Conservation (phyloP, 2,113 vertebrate genomes). For the Prunella fulvescens region DNA sequence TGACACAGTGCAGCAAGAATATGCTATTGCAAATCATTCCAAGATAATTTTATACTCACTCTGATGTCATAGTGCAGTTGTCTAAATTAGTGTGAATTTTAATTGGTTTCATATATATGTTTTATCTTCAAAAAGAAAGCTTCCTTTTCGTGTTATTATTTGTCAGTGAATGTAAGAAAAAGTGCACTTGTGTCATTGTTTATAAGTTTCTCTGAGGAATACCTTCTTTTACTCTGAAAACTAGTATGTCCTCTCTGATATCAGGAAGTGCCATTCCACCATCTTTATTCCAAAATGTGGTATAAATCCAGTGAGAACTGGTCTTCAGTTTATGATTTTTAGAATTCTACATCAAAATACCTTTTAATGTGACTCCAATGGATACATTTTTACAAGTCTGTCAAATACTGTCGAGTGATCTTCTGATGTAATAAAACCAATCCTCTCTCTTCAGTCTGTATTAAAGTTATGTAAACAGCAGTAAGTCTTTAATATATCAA, state of each 20-base stretch:
- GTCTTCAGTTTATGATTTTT: not conserved
- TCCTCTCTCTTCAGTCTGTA: not conserved
- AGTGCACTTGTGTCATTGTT: not conserved
- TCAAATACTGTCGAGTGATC: not conserved
- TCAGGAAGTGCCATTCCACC: not conserved
- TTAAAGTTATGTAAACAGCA: not conserved
- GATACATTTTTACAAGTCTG: not conserved
- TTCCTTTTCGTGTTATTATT: not conserved
- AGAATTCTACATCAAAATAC: not conserved
- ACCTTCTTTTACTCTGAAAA: not conserved
- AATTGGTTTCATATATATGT: not conserved
- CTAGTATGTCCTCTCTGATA: not conserved
- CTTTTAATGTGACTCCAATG: not conserved
- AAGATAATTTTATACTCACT: not conserved
- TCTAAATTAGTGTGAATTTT: not conserved
- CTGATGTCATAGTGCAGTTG: not conserved
- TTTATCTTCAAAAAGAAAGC: not conserved
- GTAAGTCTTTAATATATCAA: not conserved
- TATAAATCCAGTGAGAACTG: not conserved
- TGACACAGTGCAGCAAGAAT: not conserved
- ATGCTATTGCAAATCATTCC: not conserved
- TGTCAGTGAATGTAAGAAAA: not conserved
- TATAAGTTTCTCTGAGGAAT: not conserved
- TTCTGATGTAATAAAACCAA: not conserved
- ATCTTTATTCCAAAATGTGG: not conserved